Base-by-base conservation (phyloP, 2,113 vertebrate species). In the Tenebrosternarchus preto region DNA sequence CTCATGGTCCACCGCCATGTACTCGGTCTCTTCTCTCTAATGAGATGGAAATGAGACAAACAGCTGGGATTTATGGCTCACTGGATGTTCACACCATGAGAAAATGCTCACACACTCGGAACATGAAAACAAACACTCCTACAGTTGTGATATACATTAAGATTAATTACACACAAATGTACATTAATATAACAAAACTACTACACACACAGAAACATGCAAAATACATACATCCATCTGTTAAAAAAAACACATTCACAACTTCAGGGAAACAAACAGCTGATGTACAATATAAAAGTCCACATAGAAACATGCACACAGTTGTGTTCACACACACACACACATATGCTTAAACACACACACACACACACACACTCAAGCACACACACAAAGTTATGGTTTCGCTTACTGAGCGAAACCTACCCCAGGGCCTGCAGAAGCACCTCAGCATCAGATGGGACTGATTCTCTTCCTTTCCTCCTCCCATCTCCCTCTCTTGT, bases 1-100 rank as follows among this genome's bases (percentile, higher is more conserved):
- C 92, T 93, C 92, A 93, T 90, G 92, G 89, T 92, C 90, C 89
- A 92, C 86, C 82, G 90, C 87, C 86, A 88, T 89, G 89, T 89
- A 83, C 89, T 90, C 86, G 89, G 72, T 91, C 90, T 88, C 90
- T 86, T 86, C 85, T 73, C 92, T 86, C 91, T 93, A 92, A 93
- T 92, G 91, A 92, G 90, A 89, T 85, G 85, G 88, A 92, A 92
- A 92, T 57, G 88, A 89, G 89, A 92, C 91, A 92, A 92, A 92
- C 90, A 88, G 88, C 88, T 87, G 73, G 83, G 86, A 93, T 92
- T 92, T 92, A 92, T 88, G 78, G 88, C 90, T 88, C 88, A 68
- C 85, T 84, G 82, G 80, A 86, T 82, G 80, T 73, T 84, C 85
- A 82, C 68, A 29, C 75, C 80, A 88, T 83, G 80, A 86, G 81